Base-by-base conservation (phyloP, 1,140 invertebrate species). In the Drosophila mayri region DNA sequence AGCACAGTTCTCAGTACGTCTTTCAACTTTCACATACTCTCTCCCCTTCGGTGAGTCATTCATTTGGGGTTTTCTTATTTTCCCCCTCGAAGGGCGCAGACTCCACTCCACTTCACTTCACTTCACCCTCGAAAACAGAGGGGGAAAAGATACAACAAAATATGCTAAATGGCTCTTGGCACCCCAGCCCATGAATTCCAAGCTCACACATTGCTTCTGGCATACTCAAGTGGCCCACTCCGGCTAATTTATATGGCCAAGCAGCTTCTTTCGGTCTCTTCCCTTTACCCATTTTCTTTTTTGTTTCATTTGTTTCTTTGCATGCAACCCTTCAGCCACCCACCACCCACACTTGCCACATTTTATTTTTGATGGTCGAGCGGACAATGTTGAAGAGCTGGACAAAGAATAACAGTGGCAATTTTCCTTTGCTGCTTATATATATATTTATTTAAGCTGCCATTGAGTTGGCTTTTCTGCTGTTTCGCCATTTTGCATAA, bases 121-220 rank as follows among this genome's bases (percentile, higher is more conserved):
- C 37, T 65, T 40, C 62, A 64, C 22, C 68, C 52, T 40, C 44
- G 18, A 59, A 41, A 72, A 49, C 20, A 35, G 47, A 22, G 25
- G n/a, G n/a, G 44, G 43, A 43, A 44, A 43, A 22, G 14, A 35
- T 49, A 72, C 70, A 61, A 44, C 18, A 74, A 86, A 84, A 87
- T 77, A 87, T 84, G 85, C 74, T 86, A 86, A 86, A 86, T 86
- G 82, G 68, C 52, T 86, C 81, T 84, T 84, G 79, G 76, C 71
- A 76, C 62, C 67, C 63, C n/a, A n/a, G 12, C 10, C 44, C 58
- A 3, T 12, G 28, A 43, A 44, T 54, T 50, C 41, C 57, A 67
- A 28, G 28, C 61, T 38, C 50, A 54, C 66, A 47, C 66, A 66
- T 86, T 58, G 65, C 79, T 74, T 70, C 41, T 82, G 83, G 82